phyloP scores from a whole-genome alignment of 2,797 vertebrate species.

The Prunella strophiata region DNA sequence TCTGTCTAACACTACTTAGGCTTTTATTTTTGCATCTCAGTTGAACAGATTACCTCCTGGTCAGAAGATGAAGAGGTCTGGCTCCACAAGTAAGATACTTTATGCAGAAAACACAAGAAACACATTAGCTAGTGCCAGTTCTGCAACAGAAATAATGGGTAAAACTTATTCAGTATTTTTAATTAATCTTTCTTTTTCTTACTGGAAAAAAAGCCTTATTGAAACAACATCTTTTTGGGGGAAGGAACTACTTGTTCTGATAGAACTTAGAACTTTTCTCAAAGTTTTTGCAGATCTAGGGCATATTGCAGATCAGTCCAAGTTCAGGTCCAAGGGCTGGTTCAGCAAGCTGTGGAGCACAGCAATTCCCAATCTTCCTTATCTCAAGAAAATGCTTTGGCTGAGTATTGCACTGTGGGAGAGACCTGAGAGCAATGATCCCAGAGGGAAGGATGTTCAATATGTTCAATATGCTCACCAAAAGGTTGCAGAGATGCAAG shows the following conservation, averaged over 20 bases:
- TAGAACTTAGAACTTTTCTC: neutral
- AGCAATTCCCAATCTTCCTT: neutral
- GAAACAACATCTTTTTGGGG: neutral
- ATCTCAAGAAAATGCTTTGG: neutral
- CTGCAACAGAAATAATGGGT: neutral
- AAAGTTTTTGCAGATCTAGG: neutral
- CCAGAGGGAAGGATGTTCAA: neutral
- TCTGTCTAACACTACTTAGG: neutral
- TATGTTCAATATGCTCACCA: rapidly evolving
- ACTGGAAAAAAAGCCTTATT: neutral
- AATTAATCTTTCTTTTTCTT: neutral
- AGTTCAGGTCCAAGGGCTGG: neutral
- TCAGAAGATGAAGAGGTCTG: neutral
- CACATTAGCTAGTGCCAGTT: neutral
- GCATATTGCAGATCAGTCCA: neutral
- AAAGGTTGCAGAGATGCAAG: neutral
- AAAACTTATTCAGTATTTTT: neutral
- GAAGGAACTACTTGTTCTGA: neutral
- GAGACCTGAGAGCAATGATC: neutral
- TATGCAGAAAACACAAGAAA: neutral
- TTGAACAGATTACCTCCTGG: neutral
- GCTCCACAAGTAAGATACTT: neutral
- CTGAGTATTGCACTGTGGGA: neutral
- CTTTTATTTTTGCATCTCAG: neutral
- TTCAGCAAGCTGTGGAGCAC: neutral